Conservation (phyloP, 1,140 invertebrate genomes). For the Trichomalopsis sarcophagae region DNA sequence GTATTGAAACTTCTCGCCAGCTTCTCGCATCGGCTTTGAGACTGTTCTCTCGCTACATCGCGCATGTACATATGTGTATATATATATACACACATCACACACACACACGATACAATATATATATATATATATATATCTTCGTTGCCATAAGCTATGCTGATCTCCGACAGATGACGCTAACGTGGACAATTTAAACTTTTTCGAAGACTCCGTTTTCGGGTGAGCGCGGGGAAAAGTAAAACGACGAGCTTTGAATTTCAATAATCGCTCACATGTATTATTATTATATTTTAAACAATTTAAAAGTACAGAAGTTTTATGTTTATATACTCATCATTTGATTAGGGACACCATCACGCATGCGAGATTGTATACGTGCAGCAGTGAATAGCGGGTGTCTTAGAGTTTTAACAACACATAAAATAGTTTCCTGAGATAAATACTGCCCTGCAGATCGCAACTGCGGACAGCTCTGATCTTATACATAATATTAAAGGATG, state of each 20-base stretch:
- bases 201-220: neutral
- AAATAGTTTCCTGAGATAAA: conserved; percentile 48
- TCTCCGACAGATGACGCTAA: conserved; percentile 6
- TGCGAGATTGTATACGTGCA: neutral
- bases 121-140: too few relatives aligned
- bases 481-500: conserved; percentile 21
- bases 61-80: too few relatives aligned
- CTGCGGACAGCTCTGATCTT: neutral
- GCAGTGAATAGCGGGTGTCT: neutral
- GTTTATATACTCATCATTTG: conserved; percentile 10
- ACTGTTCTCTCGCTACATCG: neutral
- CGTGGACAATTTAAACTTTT: neutral
- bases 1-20: too few relatives aligned
- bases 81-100: too few relatives aligned
- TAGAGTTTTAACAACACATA: conserved; percentile 33
- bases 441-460: neutral
- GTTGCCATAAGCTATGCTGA: neutral
- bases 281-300: conserved; percentile 41
- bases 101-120: too few relatives aligned
- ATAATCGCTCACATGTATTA: conserved; percentile 40
- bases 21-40: too few relatives aligned
- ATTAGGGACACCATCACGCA: conserved; percentile 12
- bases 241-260: neutral
- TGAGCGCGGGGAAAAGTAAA: neutral
- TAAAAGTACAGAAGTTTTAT: conserved; percentile 39